Evolutionary conservation across 2,113 vertebrate genomes (phyloP), one percentile per base, ranked within the genome.

Genomic region (Rhizomys pruinosus): DNA sequence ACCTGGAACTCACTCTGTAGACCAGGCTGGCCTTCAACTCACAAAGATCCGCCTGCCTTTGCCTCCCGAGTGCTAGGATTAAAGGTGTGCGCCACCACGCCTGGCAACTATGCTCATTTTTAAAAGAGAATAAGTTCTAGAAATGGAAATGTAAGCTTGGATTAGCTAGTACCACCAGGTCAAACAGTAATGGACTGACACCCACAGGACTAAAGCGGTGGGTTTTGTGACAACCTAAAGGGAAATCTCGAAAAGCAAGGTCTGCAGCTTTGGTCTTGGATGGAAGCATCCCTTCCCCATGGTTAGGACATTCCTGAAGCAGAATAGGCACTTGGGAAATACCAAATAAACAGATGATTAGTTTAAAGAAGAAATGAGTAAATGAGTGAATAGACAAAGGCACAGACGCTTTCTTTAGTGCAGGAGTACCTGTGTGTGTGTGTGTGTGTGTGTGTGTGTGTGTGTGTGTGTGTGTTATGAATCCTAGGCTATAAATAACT

Each of bases 301-400:
- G 27, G 63, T 93, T 92, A 63, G 57, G 76, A 34, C 37, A 42
- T 91, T 94, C 27, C 74, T 91, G 23, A 34, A 78, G 90, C 57
- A 85, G 78, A 94, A 92, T 17, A 87, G 66, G 47, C 27, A 81
- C 57, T n/a, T 85, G 64, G 34, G 59, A 95, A 90, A 94, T 92
- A 55, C 69, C 94, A 39, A 87, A 87, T 93, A 77, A 66, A 71
- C 6, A 12, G 79, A 69, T 68, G n/a, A 23, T 42, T 73, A 16
- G 23, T 59, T 90, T 82, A 96, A 95, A 85, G n/a, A 79, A 84
- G 59, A 68, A 94, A 52, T 73, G 63, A 84, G 34, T 44, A 77
- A 94, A 37, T 89, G 39, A 92, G 78, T 59, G 34, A 91, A 77
- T 71, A 27, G 7, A 42, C 55, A 94, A 92, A 89, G 64, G 73